Conservation (phyloP, 2,888 invertebrate genomes). For the Conistra vaccinii region DNA sequence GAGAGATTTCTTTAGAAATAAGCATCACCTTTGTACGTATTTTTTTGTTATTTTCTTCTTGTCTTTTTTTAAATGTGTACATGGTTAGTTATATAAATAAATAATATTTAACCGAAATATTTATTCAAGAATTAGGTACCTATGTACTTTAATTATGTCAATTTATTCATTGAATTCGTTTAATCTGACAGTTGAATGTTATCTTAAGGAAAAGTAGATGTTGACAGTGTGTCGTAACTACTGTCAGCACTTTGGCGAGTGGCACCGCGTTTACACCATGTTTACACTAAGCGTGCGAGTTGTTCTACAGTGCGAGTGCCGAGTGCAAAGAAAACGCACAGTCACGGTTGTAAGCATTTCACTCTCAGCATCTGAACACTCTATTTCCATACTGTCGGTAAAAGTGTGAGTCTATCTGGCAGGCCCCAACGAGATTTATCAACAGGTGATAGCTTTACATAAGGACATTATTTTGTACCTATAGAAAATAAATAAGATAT, state of each 20-base stretch:
- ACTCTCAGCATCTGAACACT: not conserved
- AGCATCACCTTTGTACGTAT: too few relatives aligned
- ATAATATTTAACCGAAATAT: conserved; percentile 12
- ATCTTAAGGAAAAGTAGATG: conserved; percentile 1
- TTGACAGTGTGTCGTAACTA: conserved; percentile 14
- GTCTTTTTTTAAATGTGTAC: too few relatives aligned
- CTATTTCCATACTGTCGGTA: too few relatives aligned
- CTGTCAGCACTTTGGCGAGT: conserved; percentile 1
- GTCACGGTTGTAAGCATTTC: not conserved
- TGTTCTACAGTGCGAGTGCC: not conserved
- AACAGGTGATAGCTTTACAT: too few relatives aligned
- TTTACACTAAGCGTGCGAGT: conserved; percentile 3
- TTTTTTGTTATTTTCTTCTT: too few relatives aligned
- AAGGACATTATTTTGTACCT: too few relatives aligned
- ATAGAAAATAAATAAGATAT: too few relatives aligned
- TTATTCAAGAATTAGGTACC: conserved; percentile 6
- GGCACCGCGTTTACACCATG: not conserved
- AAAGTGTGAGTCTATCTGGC: too few relatives aligned
- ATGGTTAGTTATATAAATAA: too few relatives aligned
- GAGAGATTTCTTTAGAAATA: too few relatives aligned
- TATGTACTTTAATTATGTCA: not conserved
- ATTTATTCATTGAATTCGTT: conserved; percentile 19
- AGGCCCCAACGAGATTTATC: too few relatives aligned
- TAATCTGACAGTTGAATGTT: conserved; percentile 9
- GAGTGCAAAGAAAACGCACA: conserved; percentile 5